phyloP scores from a whole-genome alignment of 2,113 vertebrate genomes.

The Phaethon lepturus region DNA sequence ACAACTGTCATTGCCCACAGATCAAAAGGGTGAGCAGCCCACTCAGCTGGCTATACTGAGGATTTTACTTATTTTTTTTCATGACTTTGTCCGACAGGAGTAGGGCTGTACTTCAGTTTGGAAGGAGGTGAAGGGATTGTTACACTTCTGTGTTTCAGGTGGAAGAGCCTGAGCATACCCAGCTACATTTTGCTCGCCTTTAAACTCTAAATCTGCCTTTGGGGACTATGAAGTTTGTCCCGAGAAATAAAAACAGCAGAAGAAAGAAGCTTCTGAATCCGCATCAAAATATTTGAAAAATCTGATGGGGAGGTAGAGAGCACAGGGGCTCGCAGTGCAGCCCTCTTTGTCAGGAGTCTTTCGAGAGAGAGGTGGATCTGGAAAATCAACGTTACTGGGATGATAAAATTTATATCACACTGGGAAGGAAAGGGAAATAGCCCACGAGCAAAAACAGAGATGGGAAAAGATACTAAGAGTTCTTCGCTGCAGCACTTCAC shows the following conservation, averaged over 20 bases:
- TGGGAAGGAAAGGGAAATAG: background rate
- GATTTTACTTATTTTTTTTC: background rate
- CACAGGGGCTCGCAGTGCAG: background rate
- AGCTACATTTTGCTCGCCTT: background rate
- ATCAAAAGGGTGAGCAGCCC: background rate
- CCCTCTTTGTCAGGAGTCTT: background rate
- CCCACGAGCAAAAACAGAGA: background rate
- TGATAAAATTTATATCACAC: background rate
- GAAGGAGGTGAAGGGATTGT: background rate
- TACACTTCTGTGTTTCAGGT: background rate
- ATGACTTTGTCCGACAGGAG: background rate
- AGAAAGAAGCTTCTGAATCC: constrained; percentile 12
- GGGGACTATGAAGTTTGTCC: background rate
- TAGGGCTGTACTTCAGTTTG: background rate
- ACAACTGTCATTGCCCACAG: background rate
- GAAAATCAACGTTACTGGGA: background rate
- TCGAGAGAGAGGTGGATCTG: background rate
- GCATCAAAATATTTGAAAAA: constrained; percentile 20
- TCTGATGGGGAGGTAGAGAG: background rate
- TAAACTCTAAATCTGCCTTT: background rate
- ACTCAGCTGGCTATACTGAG: background rate
- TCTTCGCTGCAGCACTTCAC: background rate
- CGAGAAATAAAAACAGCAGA: background rate
- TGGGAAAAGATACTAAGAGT: background rate
- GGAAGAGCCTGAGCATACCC: background rate